Conservation (phyloP, 2,113 vertebrate species). For the Nyctibius bracteatus region DNA sequence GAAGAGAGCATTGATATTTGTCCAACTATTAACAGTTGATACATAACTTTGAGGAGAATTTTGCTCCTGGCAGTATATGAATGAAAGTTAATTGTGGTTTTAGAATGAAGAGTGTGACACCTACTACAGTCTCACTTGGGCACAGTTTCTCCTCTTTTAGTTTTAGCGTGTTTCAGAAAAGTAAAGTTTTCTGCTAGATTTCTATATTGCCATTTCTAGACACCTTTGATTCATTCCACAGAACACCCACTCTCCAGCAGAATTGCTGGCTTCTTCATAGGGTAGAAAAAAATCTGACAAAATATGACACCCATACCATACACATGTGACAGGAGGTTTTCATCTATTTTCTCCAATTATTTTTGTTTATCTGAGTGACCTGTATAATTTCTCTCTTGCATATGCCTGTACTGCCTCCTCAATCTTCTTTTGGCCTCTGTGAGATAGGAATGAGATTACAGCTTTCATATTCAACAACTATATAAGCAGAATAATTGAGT, state of each 20-base stretch:
- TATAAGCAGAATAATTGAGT: background rate
- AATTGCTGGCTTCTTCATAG: background rate
- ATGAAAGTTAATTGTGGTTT: slow-evolving; percentile 28
- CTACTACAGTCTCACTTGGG: slow-evolving; percentile 1
- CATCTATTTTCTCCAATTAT: background rate
- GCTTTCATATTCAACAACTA: background rate
- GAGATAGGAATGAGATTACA: background rate
- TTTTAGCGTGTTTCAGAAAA: slow-evolving; percentile 7
- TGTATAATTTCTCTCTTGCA: background rate
- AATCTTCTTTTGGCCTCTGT: background rate
- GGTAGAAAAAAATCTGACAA: background rate
- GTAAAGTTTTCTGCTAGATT: background rate
- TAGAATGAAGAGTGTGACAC: background rate
- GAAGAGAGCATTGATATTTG: background rate
- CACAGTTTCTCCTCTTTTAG: background rate
- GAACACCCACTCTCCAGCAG: slow-evolving; percentile 23
- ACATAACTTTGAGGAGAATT: background rate
- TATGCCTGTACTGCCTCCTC: background rate
- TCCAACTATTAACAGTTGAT: background rate
- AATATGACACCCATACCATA: background rate
- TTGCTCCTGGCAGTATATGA: background rate
- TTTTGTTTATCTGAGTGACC: background rate
- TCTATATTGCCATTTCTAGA: slow-evolving; percentile 4
- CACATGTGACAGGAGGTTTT: background rate
- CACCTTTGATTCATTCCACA: background rate